phyloP scores from a whole-genome alignment of 2,797 vertebrate species.

The Melanotaenia maccullochi region DNA sequence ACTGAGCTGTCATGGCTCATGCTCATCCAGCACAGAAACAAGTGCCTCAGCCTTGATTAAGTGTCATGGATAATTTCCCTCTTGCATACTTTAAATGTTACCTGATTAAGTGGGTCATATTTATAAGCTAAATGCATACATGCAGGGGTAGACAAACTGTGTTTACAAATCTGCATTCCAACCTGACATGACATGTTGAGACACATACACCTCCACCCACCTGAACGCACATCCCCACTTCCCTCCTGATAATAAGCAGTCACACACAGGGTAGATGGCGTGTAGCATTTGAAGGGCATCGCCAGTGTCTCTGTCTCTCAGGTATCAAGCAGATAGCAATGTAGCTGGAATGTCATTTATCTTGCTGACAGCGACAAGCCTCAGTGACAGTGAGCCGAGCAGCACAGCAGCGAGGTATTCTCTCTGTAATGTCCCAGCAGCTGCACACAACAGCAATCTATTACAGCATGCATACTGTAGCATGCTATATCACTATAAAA shows the following conservation, averaged over 20 bases:
- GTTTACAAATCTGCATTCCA: constrained; percentile 27
- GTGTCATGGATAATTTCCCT: constrained; percentile 11
- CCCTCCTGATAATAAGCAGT: constrained; percentile 51
- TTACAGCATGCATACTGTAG: constrained; percentile 28
- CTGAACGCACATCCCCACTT: neutral
- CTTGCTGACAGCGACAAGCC: constrained; percentile 78
- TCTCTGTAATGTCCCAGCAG: constrained; percentile 25
- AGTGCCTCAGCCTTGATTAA: neutral
- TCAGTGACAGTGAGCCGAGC: constrained; percentile 71
- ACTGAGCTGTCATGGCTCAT: neutral
- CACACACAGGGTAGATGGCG: constrained; percentile 48
- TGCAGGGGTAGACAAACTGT: constrained; percentile 10
- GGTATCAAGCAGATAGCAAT: constrained; percentile 71
- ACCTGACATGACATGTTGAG: constrained; percentile 20
- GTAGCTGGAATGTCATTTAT: constrained; percentile 71
- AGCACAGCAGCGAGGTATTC: constrained; percentile 41
- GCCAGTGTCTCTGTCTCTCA: constrained; percentile 68
- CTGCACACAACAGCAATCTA: constrained; percentile 42
- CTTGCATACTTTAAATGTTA: constrained; percentile 5
- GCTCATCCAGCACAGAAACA: constrained; percentile 8
- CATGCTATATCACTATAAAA: neutral
- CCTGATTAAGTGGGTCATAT: constrained; percentile 16
- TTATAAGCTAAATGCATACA: neutral
- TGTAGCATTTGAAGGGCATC: constrained; percentile 75
- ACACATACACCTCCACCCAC: constrained; percentile 24